phyloP scores from a whole-genome alignment of 2,113 vertebrate genomes.

The Saguinus midas region DNA sequence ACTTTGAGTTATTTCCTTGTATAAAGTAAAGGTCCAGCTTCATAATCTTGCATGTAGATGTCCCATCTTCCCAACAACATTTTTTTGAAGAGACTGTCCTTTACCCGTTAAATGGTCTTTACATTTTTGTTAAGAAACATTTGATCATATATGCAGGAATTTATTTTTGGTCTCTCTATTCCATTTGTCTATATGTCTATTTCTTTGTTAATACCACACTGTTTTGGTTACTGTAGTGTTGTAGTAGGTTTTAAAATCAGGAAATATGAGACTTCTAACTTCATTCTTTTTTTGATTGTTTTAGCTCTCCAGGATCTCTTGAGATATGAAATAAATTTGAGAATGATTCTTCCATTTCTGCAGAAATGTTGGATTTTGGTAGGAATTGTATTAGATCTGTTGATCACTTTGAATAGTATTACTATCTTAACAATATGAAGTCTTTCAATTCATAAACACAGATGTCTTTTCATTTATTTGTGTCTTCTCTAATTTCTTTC shows the following conservation, averaged over 20 bases:
- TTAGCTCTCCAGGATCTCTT: background rate
- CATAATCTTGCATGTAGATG: background rate
- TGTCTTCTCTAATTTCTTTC: background rate
- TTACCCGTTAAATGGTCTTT: background rate
- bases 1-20: background rate
- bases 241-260: background rate
- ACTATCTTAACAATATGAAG: background rate
- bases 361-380: background rate
- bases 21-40: too few species aligned
- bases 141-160: background rate
- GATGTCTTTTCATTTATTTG: background rate
- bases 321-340: constrained; percentile 20
- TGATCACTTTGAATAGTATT: background rate
- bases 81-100: background rate
- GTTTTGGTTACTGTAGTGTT: background rate
- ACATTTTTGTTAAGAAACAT: background rate
- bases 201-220: background rate
- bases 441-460: background rate
- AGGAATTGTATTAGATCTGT: background rate
- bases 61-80: background rate
- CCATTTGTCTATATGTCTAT: background rate
- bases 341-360: background rate
- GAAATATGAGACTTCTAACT: background rate
- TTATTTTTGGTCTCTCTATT: background rate
- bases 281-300: background rate